Percentiles rank a stretch among this genome's conserved stretches.
Conservation (phyloP, 2,113 vertebrate species). For the Ciconia maguari region DNA sequence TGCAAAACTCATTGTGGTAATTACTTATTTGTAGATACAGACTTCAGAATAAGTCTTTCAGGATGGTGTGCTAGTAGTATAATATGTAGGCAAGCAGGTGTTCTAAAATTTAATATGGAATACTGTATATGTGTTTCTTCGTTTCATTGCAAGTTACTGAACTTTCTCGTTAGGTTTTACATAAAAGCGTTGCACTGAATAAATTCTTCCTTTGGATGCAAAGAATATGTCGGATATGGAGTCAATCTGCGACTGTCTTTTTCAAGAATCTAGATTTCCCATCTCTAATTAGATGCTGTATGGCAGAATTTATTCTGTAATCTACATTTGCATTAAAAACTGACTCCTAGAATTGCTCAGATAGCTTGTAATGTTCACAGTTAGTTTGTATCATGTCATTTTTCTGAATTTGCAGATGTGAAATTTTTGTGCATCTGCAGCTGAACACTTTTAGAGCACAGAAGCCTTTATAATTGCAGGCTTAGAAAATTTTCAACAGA, state of each 20-base stretch:
- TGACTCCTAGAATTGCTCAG: conserved; percentile 21
- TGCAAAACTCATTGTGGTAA: background rate
- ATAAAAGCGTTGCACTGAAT: background rate
- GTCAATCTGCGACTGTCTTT: background rate
- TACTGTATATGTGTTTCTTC: background rate
- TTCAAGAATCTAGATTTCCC: conserved; percentile 7
- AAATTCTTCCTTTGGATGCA: background rate
- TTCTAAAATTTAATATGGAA: background rate
- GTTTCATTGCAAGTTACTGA: background rate
- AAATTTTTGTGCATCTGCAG: conserved; percentile 38
- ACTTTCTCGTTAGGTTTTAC: conserved; percentile 7
- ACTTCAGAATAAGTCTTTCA: background rate
- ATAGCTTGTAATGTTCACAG: conserved; percentile 21
- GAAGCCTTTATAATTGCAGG: conserved; percentile 31
- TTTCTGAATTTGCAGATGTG: conserved; percentile 44
- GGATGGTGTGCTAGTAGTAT: background rate
- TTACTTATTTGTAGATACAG: background rate
- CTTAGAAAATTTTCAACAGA: conserved; percentile 25
- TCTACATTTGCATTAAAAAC: conserved; percentile 57
- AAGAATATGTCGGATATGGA: background rate
- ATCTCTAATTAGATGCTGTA: conserved; percentile 28
- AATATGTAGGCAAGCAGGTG: background rate
- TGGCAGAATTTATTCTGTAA: conserved; percentile 27
- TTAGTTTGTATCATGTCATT: conserved; percentile 5
- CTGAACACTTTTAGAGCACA: conserved; percentile 14